Conservation (phyloP, 2,797 vertebrate species). For the Mormyrops attenuatus region DNA sequence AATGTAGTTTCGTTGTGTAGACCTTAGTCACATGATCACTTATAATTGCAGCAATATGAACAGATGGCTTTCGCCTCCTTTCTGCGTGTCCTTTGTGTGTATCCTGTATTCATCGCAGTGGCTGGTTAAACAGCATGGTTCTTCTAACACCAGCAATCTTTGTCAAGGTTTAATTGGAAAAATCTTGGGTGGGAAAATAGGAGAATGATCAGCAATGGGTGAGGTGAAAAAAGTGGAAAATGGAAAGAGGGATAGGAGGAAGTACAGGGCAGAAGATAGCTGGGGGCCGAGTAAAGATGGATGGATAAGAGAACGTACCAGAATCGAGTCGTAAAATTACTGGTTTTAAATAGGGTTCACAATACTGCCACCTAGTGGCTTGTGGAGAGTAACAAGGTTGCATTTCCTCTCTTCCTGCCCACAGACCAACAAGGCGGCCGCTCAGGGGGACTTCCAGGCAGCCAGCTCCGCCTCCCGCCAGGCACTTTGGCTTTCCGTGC, state of each 20-base stretch:
- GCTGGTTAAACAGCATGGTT: neutral
- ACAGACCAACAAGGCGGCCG: constrained; percentile 82
- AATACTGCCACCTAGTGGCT: neutral
- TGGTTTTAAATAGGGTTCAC: neutral
- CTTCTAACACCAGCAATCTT: neutral
- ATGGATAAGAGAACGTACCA: neutral
- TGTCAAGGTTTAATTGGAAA: neutral
- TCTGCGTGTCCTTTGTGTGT: neutral
- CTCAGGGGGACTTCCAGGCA: constrained; percentile 73
- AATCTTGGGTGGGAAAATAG: neutral
- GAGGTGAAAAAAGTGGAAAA: neutral
- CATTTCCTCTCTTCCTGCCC: constrained; percentile 6
- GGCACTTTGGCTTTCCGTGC: constrained; percentile 76
- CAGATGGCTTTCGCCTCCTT: neutral
- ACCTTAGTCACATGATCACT: neutral
- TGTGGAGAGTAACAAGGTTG: neutral
- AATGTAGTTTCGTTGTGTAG: neutral
- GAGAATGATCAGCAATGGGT: neutral
- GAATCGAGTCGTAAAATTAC: neutral
- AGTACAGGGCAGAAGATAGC: neutral
- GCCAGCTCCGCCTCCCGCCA: constrained; percentile 73
- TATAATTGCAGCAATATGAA: neutral
- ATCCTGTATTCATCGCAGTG: neutral
- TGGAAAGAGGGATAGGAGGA: neutral
- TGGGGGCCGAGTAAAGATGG: neutral